Conservation (phyloP, 2,797 vertebrate genomes). For the Tarsius wallacei region DNA sequence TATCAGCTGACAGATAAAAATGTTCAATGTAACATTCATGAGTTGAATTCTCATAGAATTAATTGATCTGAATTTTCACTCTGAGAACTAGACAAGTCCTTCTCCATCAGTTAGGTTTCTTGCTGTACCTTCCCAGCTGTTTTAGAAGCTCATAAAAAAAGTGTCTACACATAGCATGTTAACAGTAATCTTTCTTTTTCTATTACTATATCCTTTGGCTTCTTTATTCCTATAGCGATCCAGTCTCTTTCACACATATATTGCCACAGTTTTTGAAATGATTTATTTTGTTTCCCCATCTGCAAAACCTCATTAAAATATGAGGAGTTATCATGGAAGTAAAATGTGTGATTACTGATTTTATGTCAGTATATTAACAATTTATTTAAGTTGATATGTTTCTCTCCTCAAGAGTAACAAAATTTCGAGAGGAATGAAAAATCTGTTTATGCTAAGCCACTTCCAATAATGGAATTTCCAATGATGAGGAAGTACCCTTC, state of each 20-base stretch:
- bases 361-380: slow-evolving; percentile 38
- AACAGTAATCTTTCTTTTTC: neutral
- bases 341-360: slow-evolving; percentile 20
- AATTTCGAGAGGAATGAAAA: neutral
- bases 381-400: slow-evolving; percentile 55
- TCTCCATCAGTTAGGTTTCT: neutral
- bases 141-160: neutral
- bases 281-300: neutral
- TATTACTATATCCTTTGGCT: neutral
- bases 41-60: neutral
- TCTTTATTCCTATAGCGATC: neutral
- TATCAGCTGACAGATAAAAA: neutral
- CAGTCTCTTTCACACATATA: neutral
- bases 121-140: neutral
- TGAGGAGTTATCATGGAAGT: neutral
- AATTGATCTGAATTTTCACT: slow-evolving; percentile 12
- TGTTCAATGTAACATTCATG: neutral
- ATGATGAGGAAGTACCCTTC: neutral
- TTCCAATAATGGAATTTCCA: slow-evolving; percentile 12
- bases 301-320: neutral
- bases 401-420: neutral
- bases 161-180: neutral
- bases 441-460: neutral
- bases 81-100: neutral
- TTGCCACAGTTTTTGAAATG: neutral